A percentile compares a stretch with the other conserved stretches of the same genome.
Conservation (phyloP, 2,797 vertebrate genomes). For the Catostomus latipinnis region DNA sequence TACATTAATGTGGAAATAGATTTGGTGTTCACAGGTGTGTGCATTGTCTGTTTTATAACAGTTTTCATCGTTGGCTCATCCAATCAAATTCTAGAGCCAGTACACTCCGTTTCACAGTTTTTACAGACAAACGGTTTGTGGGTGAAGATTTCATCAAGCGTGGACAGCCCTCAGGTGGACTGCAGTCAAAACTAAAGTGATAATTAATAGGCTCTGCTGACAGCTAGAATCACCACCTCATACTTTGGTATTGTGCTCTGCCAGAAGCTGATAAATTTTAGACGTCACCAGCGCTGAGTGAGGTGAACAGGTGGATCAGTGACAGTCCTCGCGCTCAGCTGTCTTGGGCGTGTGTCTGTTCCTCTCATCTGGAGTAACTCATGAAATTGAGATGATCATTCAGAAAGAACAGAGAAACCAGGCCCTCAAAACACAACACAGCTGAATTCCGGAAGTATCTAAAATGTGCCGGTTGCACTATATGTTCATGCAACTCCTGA, state of each 20-base stretch:
- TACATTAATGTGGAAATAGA: background rate
- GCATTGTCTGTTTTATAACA: background rate
- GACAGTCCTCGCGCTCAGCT: constrained; percentile 46
- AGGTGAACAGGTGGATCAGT: constrained; percentile 55
- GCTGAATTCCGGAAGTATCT: background rate
- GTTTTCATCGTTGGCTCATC: background rate
- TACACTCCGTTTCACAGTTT: constrained; percentile 11
- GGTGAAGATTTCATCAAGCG: constrained; percentile 41
- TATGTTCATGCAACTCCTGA: background rate
- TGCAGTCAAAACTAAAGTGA: constrained; percentile 51
- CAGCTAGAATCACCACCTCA: constrained; percentile 49
- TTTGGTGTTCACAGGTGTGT: background rate
- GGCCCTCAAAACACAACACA: constrained; percentile 14
- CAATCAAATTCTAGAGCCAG: constrained; percentile 15
- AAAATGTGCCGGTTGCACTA: background rate
- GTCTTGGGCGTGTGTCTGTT: constrained; percentile 39
- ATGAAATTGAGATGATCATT: constrained; percentile 40
- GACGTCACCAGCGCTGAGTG: constrained; percentile 45
- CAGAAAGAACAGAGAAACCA: background rate
- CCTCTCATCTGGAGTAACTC: constrained; percentile 14
- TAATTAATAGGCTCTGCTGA: constrained; percentile 62
- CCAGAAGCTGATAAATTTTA: constrained; percentile 47
- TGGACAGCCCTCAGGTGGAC: constrained; percentile 50
- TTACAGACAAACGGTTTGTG: constrained; percentile 17
- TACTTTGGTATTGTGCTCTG: constrained; percentile 36